These are phyloP conservation scores for Gymnocheta viridis DNA, from an alignment of 2,888 invertebrate species.

Conservation along the genomic window DNA sequence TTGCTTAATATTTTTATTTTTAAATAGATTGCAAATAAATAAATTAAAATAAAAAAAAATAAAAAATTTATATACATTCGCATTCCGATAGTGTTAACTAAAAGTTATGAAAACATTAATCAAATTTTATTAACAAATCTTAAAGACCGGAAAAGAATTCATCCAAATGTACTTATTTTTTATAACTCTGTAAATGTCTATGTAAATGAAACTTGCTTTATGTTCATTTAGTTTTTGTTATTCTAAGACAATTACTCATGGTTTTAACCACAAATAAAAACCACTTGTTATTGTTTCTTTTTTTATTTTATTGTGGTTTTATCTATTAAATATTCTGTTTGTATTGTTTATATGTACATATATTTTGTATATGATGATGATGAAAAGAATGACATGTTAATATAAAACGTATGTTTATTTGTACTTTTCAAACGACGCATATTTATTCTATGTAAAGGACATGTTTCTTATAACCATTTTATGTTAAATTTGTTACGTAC, in stretches of 20 bases:
- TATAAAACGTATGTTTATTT: not conserved
- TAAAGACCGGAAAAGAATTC: not conserved
- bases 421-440: not conserved
- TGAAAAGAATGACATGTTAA: constrained; percentile 9
- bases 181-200: not conserved
- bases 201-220: constrained; percentile 3
- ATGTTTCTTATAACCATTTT: not conserved
- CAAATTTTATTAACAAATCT: not conserved
- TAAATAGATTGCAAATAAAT: too few relatives aligned
- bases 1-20: too few relatives aligned
- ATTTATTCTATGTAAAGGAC: not conserved
- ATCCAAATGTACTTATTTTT: not conserved
- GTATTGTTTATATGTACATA: not conserved
- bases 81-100: not conserved
- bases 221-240: constrained; percentile 28
- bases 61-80: too few relatives aligned
- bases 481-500: not conserved
- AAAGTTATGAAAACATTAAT: not conserved
- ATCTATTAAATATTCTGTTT: constrained; percentile 13
- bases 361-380: not conserved
- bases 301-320: constrained; percentile 33
- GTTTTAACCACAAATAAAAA: constrained; percentile 60
- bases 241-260: constrained; percentile 53
- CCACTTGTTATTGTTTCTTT: constrained; percentile 62
- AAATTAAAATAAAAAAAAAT: not conserved